These are phyloP conservation scores for Petaurus breviceps DNA, from an alignment of 2,113 vertebrate species.

Conservation along the genomic window DNA sequence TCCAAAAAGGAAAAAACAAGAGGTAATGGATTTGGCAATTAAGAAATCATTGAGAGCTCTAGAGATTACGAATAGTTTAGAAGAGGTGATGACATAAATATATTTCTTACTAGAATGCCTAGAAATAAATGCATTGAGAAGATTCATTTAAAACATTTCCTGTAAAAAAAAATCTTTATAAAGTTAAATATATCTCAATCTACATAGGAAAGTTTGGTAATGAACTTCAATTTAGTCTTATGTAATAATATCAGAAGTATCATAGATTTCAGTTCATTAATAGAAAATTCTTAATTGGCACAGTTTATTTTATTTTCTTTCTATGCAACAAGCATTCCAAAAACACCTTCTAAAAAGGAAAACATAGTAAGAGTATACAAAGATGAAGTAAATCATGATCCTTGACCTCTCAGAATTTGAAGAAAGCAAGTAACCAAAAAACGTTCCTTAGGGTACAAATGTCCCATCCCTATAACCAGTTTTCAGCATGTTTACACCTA, in stretches of 20 bases:
- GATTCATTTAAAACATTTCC: neutral
- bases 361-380: neutral
- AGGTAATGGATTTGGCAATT: neutral
- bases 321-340: neutral
- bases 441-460: neutral
- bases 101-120: neutral
- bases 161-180: neutral
- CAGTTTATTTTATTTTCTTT: neutral
- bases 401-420: neutral
- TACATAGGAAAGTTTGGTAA: neutral
- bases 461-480: neutral
- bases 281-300: neutral
- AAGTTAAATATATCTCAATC: neutral
- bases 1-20: no score
- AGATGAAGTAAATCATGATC: neutral
- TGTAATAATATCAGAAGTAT: neutral
- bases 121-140: neutral
- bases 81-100: neutral
- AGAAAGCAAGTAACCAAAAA: neutral
- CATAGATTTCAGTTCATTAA: neutral
- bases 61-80: neutral
- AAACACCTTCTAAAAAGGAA: neutral
- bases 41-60: neutral
- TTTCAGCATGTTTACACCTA: neutral
- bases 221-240: neutral